Percentiles rank a stretch among this genome's conserved stretches.
Conservation (phyloP, 2,888 invertebrate species). For the Gastrophysa polygoni region DNA sequence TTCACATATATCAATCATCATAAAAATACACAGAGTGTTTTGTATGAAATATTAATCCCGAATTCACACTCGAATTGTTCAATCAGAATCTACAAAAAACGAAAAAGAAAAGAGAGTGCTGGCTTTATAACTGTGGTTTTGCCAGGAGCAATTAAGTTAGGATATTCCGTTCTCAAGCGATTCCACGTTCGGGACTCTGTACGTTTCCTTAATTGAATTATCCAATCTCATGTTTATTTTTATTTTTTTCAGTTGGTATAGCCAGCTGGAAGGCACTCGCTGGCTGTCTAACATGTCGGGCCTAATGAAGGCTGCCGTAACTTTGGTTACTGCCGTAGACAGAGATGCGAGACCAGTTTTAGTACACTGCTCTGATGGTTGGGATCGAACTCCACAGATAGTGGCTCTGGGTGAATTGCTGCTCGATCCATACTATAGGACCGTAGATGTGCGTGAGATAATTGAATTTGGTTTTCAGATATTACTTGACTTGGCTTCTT, state of each 20-base stretch:
- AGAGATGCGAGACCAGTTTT: conserved; percentile 86
- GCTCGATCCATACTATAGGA: conserved; percentile 93
- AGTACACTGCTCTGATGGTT: conserved; percentile 98
- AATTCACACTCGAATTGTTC: too few species aligned
- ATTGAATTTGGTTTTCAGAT: too few species aligned
- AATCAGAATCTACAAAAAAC: too few species aligned
- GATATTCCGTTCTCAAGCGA: too few species aligned
- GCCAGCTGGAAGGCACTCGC: conserved; percentile 84
- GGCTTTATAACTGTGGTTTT: too few species aligned
- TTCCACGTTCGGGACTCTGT: too few species aligned
- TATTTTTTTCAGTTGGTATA: conserved; percentile 78
- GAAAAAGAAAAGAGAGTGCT: too few species aligned
- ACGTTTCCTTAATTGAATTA: background rate
- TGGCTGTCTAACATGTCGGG: conserved; percentile 93
- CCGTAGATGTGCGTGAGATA: conserved; percentile 73
- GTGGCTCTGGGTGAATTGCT: conserved; percentile 91
- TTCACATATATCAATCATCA: too few species aligned
- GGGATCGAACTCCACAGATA: conserved; percentile 98
- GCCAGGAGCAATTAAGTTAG: too few species aligned
- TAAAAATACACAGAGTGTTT: too few species aligned
- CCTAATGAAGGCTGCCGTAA: conserved; percentile 79
- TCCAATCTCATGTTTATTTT: background rate
- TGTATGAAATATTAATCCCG: too few species aligned
- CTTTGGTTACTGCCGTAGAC: conserved; percentile 80
- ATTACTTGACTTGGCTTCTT: too few species aligned